Evolutionary conservation across 37 sponge, comb jelly and placozoan species (phyloP).

Genomic region (Tethya wilhelma): DNA sequence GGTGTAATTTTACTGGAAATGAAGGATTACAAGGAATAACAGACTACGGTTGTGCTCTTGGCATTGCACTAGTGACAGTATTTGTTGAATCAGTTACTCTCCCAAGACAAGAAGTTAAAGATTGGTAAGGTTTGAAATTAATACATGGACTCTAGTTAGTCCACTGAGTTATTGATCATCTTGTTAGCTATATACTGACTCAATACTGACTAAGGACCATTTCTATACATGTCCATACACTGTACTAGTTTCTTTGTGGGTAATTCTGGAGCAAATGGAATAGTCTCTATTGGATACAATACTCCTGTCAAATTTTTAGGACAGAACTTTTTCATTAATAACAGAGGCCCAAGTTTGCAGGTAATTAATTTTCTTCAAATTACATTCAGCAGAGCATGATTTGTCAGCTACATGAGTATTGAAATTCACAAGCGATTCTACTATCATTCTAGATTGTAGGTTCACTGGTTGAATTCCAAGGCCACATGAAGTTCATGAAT

Average conservation of each 20-base stretch:
- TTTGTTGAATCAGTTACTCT: not conserved
- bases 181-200: too few species aligned
- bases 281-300: constrained; percentile 52
- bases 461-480: constrained; percentile 29
- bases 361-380: too few species aligned
- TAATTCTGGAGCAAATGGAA: constrained; percentile 52
- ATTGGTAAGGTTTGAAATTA: constrained; percentile 26
- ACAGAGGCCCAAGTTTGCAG: constrained; percentile 20
- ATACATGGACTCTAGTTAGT: too few species aligned
- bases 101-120: constrained; percentile 9
- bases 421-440: not conserved
- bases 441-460: constrained; percentile 30
- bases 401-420: too few species aligned
- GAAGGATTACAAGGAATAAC: not conserved
- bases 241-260: constrained; percentile 31
- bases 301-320: constrained; percentile 40
- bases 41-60: constrained; percentile 35
- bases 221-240: too few species aligned
- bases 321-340: constrained; percentile 18
- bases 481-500: constrained; percentile 13
- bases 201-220: too few species aligned
- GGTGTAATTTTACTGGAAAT: constrained; percentile 43
- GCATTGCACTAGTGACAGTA: not conserved
- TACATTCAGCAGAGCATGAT: too few species aligned
- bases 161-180: too few species aligned